A percentile compares a stretch with the other conserved stretches of the same genome.
phyloP scores from a whole-genome alignment of 2,113 vertebrate species.

The Bambusicola thoracicus region DNA sequence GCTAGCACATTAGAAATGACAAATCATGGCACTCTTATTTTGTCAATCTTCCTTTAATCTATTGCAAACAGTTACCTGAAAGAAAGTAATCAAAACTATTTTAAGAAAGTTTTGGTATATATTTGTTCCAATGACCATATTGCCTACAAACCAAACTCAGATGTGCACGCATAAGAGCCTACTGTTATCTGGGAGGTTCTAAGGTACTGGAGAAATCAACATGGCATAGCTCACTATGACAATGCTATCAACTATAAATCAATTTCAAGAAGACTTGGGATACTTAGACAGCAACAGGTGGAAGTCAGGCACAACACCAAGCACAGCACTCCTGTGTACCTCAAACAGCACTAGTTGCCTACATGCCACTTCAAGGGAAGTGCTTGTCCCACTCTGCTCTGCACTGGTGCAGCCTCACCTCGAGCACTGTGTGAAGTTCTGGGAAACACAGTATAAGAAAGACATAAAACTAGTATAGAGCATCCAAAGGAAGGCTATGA shows the following conservation, averaged over 20 bases:
- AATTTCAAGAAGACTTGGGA: neutral
- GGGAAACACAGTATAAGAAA: neutral
- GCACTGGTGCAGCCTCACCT: neutral
- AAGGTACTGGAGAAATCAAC: neutral
- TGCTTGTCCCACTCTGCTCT: neutral
- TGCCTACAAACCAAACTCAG: neutral
- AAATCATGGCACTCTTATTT: neutral
- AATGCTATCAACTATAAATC: neutral
- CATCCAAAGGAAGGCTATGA: neutral
- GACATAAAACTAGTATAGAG: neutral
- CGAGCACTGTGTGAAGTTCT: neutral
- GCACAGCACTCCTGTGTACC: neutral
- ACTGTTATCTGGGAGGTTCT: accelerated
- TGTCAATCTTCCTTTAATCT: neutral
- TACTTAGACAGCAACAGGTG: neutral
- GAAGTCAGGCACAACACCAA: neutral
- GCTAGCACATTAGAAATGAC: neutral
- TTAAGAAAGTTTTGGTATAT: neutral
- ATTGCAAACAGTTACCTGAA: neutral
- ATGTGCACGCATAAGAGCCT: neutral
- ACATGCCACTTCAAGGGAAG: neutral
- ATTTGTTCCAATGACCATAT: neutral
- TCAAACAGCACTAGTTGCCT: neutral
- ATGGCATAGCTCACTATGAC: neutral
- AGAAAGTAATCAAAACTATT: neutral